Evolutionary conservation across 2,797 vertebrate species (phyloP), one percentile per base, ranked within the genome.

Genomic region (Gastrophryne carolinensis): DNA sequence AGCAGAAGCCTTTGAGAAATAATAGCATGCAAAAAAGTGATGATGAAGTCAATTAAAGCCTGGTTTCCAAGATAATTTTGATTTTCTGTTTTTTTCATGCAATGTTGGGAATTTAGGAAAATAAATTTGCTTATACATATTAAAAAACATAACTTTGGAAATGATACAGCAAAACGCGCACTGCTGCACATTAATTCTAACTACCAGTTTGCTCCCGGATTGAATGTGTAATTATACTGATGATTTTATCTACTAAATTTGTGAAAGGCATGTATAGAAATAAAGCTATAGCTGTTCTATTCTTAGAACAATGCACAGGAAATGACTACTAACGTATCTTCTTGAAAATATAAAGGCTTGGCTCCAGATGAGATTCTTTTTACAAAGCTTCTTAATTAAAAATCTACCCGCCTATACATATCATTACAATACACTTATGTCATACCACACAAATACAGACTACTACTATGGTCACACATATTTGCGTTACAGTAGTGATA

Each of bases 21-120:
- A 57, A 44, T 17, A 29, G 50, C 41, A 64, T 41, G 27, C 61
- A 65, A 37, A 56, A 30, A 8, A 57, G 29, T 66, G 61, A 32
- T 54, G 52, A 57, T 52, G 50, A 50, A 73, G 61, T 73, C 41
- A 73, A 73, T 73, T 30, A 65, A 56, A 57, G 52, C 35, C 49
- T 35, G n/a, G 34, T 27, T 57, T 47, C 66, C 66, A 73, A 50
- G 32, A 56, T 57, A 19, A 53, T 64, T 54, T 63, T 17, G 4
- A 32, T 32, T 65, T 47, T 21, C 17, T 2, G 15, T 47, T 19
- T 47, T 65, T 73, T 30, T 34, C 35, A 44, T 11, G 5, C 29
- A 47, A 70, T 44, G 23, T 26, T 27, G 37, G 23, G 19, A 50
- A 44, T 69, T 69, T 69, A 41, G 54, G 21, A 49, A 72, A 72